A percentile compares a stretch with the other conserved stretches of the same genome.
Conservation (phyloP, 2,797 vertebrate species). For the Rousettus madagascariensis region DNA sequence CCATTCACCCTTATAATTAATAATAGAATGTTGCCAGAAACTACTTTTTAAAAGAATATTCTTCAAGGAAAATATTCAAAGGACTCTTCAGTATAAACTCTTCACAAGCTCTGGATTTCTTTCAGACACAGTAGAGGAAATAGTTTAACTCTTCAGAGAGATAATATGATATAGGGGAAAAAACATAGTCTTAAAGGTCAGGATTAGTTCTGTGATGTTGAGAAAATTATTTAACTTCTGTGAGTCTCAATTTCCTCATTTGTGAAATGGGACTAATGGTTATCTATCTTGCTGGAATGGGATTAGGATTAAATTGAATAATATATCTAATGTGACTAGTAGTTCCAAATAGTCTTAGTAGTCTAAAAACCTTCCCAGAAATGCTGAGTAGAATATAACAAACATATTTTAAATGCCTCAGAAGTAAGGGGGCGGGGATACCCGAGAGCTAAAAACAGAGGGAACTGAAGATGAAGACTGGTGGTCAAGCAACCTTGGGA, state of each 20-base stretch:
- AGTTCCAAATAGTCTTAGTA: neutral
- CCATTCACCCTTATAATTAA: constrained; percentile 67
- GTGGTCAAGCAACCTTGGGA: neutral
- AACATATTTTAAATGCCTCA: constrained; percentile 30
- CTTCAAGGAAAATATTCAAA: constrained; percentile 62
- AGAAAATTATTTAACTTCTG: constrained; percentile 10
- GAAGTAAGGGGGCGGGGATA: neutral
- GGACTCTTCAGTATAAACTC: neutral
- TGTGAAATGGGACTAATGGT: constrained; percentile 23
- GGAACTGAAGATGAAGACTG: neutral
- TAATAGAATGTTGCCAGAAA: constrained; percentile 50
- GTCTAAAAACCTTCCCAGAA: neutral
- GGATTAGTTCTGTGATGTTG: constrained; percentile 1
- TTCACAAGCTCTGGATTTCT: neutral
- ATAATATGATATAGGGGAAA: neutral
- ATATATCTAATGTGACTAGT: neutral
- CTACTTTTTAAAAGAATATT: neutral
- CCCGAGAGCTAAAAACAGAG: neutral
- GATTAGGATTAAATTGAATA: neutral
- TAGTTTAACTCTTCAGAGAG: constrained; percentile 7
- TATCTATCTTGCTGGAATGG: neutral
- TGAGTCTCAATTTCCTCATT: constrained; percentile 22
- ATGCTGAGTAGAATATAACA: neutral
- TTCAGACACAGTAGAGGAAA: constrained; percentile 3
- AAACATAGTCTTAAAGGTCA: neutral